Base-by-base conservation (phyloP, 2,888 invertebrate species). In the Sarcophaga caerulescens region DNA sequence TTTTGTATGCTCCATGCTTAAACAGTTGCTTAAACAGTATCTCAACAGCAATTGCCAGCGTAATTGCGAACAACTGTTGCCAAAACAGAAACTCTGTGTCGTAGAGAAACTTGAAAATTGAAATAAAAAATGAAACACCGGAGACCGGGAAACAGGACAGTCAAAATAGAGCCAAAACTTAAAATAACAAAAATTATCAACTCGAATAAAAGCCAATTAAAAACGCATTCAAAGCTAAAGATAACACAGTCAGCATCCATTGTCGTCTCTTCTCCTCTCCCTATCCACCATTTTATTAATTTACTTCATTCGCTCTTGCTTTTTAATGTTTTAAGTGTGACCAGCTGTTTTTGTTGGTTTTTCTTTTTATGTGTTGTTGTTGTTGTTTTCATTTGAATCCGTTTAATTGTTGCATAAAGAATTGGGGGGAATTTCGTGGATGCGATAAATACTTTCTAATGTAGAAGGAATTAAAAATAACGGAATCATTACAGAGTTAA, bases 171-270 rank as follows among this genome's bases (percentile, higher is more conserved):
- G 35, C 35, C 8, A 47, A 71, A 84, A 78, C 73, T 79, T 81
- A 71, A 80, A 73, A 85, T 80, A 81, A 78, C 66, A 75, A 82
- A 81, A 85, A 86, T 81, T 86, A 86, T 76, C 76, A 84, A 84
- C 81, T 84, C 81, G 79, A 84, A 86, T 84, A 77, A 85, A 81
- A 86, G 74, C 81, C 83, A 81, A 86, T 84, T 86, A 84, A 84
- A 84, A 84, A 80, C 71, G 79, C 75, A 85, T 79, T 82, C 52
- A 52, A 52, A 66, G 74, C 62, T 76, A 85, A 78, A 45, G 59
- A 81, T 25, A 62, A 44, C 69, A 35, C 0, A 0, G 1, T 0
- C 35, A 35, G 35, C 35, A 8, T 35, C 35, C 35, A 3, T 35
- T 2, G 1, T 35, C 8, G 35, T 35, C 35, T 35, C 8, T 35